Evolutionary conservation across 2,113 vertebrate species (phyloP), one percentile per base, ranked within the genome.

Genomic region (Megaceryle maxima): DNA sequence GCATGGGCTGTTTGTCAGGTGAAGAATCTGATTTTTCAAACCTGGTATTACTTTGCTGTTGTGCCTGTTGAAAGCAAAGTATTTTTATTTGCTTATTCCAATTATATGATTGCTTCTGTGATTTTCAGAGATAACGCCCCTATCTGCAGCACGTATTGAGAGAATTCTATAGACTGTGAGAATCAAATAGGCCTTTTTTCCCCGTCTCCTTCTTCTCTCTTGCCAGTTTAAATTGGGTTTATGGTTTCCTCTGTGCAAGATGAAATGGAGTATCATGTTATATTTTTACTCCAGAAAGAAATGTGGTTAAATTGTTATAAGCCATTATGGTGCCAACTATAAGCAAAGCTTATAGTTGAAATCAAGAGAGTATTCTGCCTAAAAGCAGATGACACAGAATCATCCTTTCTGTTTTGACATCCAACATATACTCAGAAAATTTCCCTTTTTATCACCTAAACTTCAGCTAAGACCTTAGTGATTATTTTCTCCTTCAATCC

Each of bases 21-120:
- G 73, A 83, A 94, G 68, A 91, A 66, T 87, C 67, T 66, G 28
- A 66, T 70, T 90, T 95, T 97, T 95, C 80, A 82, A 91, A 79
- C 33, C 39, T 1, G 0, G 24, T 66, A 53, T 67, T 50, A 63
- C 81, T 95, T 87, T 66, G 69, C 83, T 77, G 37, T 57, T 75
- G 64, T 55, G n/a, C 28, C 26, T 53, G 4, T 77, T 90, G 64
- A 80, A 96, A 57, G 48, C 6, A 5, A 11, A 57, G 25, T 39
- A 37, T 55, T 75, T 81, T 74, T 88, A 24, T 57, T 63, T 75
- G 64, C 66, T 77, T 84, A 44, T 83, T 96, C 66, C 0, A 0
- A 7, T 5, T 0, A 25, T 43, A 17, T 9, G 20, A 13, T 74
- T 78, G 28, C 70, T 96, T 83, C 83, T 85, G 22, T 69, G 62